Base-by-base conservation (phyloP, 1,140 invertebrate genomes). In the Drosophila lini region DNA sequence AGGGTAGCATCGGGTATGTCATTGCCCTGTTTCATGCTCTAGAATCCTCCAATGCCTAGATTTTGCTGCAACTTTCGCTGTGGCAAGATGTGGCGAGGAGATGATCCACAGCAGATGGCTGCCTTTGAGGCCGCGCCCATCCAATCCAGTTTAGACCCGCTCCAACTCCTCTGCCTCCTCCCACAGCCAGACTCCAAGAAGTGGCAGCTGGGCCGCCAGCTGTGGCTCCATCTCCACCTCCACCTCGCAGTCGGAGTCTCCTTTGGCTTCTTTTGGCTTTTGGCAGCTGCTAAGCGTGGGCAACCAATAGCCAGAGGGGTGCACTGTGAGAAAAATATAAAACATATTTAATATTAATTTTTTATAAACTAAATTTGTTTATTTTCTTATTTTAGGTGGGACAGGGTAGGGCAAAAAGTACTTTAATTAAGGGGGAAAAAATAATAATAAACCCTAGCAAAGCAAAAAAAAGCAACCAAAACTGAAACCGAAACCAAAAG, bases 41-140 rank as follows among this genome's bases (percentile, higher is more conserved):
- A 69, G 65, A 69, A 69, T 69, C n/a, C 28, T 15, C 3, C 13
- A 28, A 11, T 32, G 47, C 3, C 41, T 41, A 42, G 53, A 71
- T 59, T 59, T 70, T 31, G 65, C 53, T 41, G 32, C 31, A 83
- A 82, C 80, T 82, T 83, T 82, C 80, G 80, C 80, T 78, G 60
- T 22, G 50, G 47, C 62, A 11, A 48, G 64, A 13, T 8, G 5
- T 13, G 47, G 5, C 5, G 60, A 16, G 65, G 50, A 57, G 80
- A 75, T 65, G 80, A 82, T 83, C 80, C 75, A 64, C 79, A 81
- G 69, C 79, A 81, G 81, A 80, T 86, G 74, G 74, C 47, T 63
- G 50, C 31, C n/a, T 36, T 38, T 19, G 32, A 40, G 11, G 67
- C 69, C 80, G 77, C 80, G 80, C 80, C 80, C 69, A 79, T 58